These are phyloP conservation scores for Doris montereyensis DNA, from an alignment of 2,888 invertebrate genomes.

Conservation along the genomic window DNA sequence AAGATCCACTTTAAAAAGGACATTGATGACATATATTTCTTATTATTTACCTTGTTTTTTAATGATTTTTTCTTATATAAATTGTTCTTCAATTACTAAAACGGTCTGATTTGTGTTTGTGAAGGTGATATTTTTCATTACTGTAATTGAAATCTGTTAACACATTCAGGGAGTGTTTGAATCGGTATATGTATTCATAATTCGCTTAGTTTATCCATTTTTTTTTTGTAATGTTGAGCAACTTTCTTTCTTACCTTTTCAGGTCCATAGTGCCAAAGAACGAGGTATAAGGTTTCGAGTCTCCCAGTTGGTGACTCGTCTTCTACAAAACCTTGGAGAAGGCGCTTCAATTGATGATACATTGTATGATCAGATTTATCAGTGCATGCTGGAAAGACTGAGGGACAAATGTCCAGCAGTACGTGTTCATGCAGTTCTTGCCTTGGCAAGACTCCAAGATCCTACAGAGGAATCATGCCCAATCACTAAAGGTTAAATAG, in stretches of 20 bases:
- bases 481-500: constrained; percentile 79
- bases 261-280: constrained; percentile 74
- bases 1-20: too few relatives aligned
- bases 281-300: constrained; percentile 81
- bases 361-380: constrained; percentile 83
- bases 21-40: too few relatives aligned
- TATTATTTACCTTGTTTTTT: too few relatives aligned
- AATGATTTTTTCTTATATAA: too few relatives aligned
- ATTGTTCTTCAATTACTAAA: too few relatives aligned
- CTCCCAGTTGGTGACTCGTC: constrained; percentile 84
- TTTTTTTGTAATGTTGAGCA: too few relatives aligned
- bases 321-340: constrained; percentile 82
- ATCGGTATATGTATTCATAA: too few relatives aligned
- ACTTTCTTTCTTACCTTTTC: constrained; percentile 9
- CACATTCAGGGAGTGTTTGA: too few relatives aligned
- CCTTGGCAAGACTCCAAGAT: constrained; percentile 86
- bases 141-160: too few relatives aligned
- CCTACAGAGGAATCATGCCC: constrained; percentile 83
- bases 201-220: too few relatives aligned
- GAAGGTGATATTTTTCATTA: too few relatives aligned
- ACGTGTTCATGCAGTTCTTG: constrained; percentile 84
- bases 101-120: too few relatives aligned
- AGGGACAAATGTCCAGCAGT: constrained; percentile 84
- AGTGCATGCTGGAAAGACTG: constrained; percentile 80
- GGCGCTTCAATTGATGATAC: constrained; percentile 85